Conservation (phyloP, 2,888 invertebrate species). For the Caenorhabditis afra region DNA sequence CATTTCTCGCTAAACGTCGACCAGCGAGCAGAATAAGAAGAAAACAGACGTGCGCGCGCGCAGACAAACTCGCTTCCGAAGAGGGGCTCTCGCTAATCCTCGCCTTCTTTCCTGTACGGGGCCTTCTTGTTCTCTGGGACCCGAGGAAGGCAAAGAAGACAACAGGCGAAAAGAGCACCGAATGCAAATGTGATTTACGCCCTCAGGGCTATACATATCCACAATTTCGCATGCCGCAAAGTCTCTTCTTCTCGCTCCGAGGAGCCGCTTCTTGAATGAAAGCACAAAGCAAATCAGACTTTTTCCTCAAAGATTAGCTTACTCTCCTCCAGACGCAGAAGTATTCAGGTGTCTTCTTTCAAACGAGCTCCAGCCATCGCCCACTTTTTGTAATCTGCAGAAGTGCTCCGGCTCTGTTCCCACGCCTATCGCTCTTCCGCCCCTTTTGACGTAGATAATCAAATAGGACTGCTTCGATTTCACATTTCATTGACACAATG, state of each 20-base stretch:
- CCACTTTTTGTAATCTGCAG: slow-evolving; percentile 12
- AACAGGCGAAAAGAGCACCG: slow-evolving; percentile 46
- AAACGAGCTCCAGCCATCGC: background rate
- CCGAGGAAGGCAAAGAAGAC: slow-evolving; percentile 18
- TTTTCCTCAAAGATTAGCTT: too few species aligned
- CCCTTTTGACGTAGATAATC: slow-evolving; percentile 56
- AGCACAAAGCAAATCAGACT: slow-evolving; percentile 27
- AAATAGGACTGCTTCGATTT: slow-evolving; percentile 48
- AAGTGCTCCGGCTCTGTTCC: slow-evolving; percentile 22
- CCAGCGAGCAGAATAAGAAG: slow-evolving; percentile 19
- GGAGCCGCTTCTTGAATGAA: slow-evolving; percentile 30
- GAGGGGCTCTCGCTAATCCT: slow-evolving; percentile 41
- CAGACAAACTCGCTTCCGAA: slow-evolving; percentile 33
- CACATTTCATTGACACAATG: slow-evolving; percentile 48
- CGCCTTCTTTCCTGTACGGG: slow-evolving; percentile 45
- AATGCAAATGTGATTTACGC: slow-evolving; percentile 65
- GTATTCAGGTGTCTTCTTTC: background rate
- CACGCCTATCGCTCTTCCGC: slow-evolving; percentile 40
- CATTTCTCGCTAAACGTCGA: slow-evolving; percentile 12
- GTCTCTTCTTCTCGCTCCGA: slow-evolving; percentile 34
- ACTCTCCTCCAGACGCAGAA: background rate
- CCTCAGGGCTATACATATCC: slow-evolving; percentile 63
- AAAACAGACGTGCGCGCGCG: slow-evolving; percentile 15
- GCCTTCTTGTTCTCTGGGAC: slow-evolving; percentile 31
- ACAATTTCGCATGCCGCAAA: slow-evolving; percentile 54